Evolutionary conservation across 92 coral and sea anemone species (phyloP).

Genomic region (Zoanthus solanderi): DNA sequence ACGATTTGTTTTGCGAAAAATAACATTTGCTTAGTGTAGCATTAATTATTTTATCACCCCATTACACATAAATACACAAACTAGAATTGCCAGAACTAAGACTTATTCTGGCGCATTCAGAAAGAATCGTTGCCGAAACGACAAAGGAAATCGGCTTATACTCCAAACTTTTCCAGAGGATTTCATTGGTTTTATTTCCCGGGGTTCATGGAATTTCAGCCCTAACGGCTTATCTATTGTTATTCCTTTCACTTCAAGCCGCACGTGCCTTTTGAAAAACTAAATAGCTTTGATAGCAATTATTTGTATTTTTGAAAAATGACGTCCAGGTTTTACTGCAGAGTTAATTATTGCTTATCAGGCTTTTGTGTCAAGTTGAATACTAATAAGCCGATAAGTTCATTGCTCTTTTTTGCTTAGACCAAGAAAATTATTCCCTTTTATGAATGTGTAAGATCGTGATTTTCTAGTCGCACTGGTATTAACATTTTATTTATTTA

Average conservation of each 20-base stretch:
- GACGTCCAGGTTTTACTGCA: conserved; percentile 63
- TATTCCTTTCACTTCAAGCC: conserved; percentile 40
- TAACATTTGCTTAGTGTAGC: conserved; percentile 59
- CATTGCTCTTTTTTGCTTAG: neutral
- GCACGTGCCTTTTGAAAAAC: conserved; percentile 83
- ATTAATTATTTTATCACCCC: conserved; percentile 61
- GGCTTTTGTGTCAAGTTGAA: conserved; percentile 66
- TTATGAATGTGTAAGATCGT: neutral
- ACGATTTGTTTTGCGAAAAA: conserved; percentile 67
- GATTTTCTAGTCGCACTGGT: conserved; percentile 20
- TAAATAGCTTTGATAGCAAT: conserved; percentile 69
- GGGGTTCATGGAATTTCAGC: neutral
- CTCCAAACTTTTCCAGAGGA: neutral
- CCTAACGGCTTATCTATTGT: conserved; percentile 55
- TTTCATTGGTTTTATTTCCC: conserved; percentile 22
- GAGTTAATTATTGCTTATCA: conserved; percentile 70
- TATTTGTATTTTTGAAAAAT: conserved; percentile 63
- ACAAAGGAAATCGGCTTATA: conserved; percentile 23
- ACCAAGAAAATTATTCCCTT: neutral
- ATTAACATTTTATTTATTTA: conserved; percentile 36
- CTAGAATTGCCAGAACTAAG: neutral
- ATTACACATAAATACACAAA: conserved; percentile 39
- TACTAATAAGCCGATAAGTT: conserved; percentile 8
- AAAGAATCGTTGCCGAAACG: neutral
- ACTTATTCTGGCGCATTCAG: neutral